These are phyloP conservation scores for Eleginops maclovinus DNA, from an alignment of 2,113 vertebrate species.

Conservation along the genomic window DNA sequence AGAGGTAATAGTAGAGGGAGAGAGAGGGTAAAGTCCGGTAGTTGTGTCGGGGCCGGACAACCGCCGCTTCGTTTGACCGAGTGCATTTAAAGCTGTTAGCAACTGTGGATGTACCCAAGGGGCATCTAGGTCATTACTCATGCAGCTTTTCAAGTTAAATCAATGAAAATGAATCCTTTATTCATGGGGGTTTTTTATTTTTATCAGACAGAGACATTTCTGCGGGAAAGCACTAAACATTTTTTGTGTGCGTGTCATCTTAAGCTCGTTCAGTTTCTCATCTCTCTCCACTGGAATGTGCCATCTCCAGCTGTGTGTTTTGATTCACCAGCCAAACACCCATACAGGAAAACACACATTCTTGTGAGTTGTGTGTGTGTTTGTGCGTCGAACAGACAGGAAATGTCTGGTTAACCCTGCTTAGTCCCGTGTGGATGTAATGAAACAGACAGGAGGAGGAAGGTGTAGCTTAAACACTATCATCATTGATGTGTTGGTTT, in stretches of 20 bases:
- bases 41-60: neutral
- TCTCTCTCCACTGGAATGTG: conserved; percentile 56
- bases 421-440: conserved; percentile 31
- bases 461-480: too few relatives aligned
- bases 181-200: neutral
- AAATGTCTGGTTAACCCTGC: conserved; percentile 59
- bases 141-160: conserved; percentile 9
- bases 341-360: conserved; percentile 62
- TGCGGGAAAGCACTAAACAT: neutral
- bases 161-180: neutral
- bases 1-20: conserved; percentile 12
- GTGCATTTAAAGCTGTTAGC: neutral
- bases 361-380: conserved; percentile 1
- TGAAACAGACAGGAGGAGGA: neutral
- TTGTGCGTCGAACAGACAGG: conserved; percentile 6
- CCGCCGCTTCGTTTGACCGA: neutral
- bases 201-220: neutral
- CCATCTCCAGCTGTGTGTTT: conserved; percentile 59
- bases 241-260: neutral
- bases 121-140: neutral
- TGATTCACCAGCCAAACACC: conserved; percentile 48
- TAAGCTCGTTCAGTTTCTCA: neutral
- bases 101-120: neutral
- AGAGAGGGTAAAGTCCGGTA: conserved; percentile 14
- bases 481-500: too few relatives aligned